Base-by-base conservation (phyloP, 2,113 vertebrate genomes). In the Nansenia antarctica region DNA sequence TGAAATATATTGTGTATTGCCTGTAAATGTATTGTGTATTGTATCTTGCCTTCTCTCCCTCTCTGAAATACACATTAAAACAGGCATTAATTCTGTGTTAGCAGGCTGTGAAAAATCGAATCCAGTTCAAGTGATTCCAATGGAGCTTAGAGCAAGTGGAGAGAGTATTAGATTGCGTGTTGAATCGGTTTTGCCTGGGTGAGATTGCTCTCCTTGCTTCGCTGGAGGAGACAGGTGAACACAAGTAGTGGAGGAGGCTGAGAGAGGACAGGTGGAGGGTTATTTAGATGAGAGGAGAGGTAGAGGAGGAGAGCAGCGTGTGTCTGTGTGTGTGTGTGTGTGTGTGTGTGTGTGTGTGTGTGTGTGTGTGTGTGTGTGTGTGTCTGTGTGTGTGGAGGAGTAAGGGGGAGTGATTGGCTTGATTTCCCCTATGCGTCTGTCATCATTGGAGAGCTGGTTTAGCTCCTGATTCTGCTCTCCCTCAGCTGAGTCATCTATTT, bases 51-150 rank as follows among this genome's bases (percentile, higher is more conserved):
- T 65, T 61, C 52, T 62, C 31, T 75, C 71, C 52, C 67, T 70
- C 53, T 70, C 69, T 72, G 68, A 70, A 76, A 71, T 63, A 55
- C 34, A 64, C 76, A 49, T 76, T 68, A 59, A 63, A 82, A 69
- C 66, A 76, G 70, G 63, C 79, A 78, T 81, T 81, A 83, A 80
- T 83, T 85, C 83, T 69, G 85, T 32, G 82, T 79, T 80, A 65
- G 79, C 68, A 81, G 83, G 82, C 80, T 81, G 80, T 83, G n/a
- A 83, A 82, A 87, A 89, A 85, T 83, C 74, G 82, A 29, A 82
- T 86, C 78, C 79, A 69, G 77, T 79, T 82, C 64, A 78, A 86
- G 84, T 70, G 79, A 76, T 83, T 62, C 67, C 79, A 24, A 77
- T 34, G 45, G 70, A 81, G 81, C 79, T 78, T 69, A 81, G 83